Evolutionary conservation across 2,888 invertebrate genomes (phyloP), one percentile per base, ranked within the genome.

Genomic region (Pollenia amentaria): DNA sequence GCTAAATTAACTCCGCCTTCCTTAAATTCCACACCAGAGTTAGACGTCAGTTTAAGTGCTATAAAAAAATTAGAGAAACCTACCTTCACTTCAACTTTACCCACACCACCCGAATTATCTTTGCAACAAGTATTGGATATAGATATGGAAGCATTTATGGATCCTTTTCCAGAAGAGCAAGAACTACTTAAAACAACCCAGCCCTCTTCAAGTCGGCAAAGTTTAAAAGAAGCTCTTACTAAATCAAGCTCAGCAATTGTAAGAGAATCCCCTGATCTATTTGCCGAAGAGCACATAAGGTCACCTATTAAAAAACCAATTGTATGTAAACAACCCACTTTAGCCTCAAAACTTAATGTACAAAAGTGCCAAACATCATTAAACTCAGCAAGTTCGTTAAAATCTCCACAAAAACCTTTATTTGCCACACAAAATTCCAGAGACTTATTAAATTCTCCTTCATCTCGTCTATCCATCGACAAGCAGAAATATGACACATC

Each of bases 71-170:
- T 14, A 0, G 9, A 44, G 18, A 48, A 46, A 14, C 8, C n/a
- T 0, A 48, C 48, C 9, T 7, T 55, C 14, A n/a, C 42, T 0
- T 11, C 78, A 11, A 29, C 11, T n/a, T 11, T 78, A 10, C 48
- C 73, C 7, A 76, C 65, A 80, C 70, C 70, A 21, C 21, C 75
- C 0, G 57, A 83, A 42, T 42, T 76, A 7, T 44, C 40, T 12
- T 60, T 86, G 40, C 80, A 84, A n/a, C 51, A 87, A 14, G 88
- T 88, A 46, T 48, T 90, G 1, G 89, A 89, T 11, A 93, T 95
- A 48, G 94, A 94, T 75, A 90, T 94, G 57, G 93, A 94, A 69
- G 94, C 93, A 87, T 93, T 95, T 83, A 93, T 94, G 53, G 94
- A 94, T 83, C 94, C 94, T 62, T 94, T 94, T 90, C 93, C 93